Base-by-base conservation (phyloP, 2,888 invertebrate genomes). In the Pyrgus malvae region DNA sequence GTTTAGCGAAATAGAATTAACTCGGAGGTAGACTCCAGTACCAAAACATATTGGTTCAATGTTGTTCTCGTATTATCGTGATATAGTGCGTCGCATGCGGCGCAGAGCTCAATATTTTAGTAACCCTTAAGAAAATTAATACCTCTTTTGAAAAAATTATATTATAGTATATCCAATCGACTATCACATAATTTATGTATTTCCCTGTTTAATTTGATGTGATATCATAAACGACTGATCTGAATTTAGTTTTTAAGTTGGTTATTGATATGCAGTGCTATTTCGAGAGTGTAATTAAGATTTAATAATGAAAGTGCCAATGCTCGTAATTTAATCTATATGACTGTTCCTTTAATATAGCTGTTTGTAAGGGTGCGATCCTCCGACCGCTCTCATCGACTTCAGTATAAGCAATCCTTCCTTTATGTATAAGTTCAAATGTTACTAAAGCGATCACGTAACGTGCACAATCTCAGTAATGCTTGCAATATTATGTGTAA, bases 151-250 rank as follows among this genome's bases (percentile, higher is more conserved):
- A 88, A 90, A 89, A 85, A 84, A 84, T 79, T 78, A 83, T 83
- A 81, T 83, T 12, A 83, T 83, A 84, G 75, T 84, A 85, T 87
- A 87, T 82, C 82, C 84, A 85, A 86, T 83, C 83, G 78, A 85
- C 83, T 76, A 88, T 88, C 89, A 87, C 88, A 82, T 87, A 21
- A 29, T 33, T 16, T 48, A 89, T 89, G 82, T 91, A 90, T 89
- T 87, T 85, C 84, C 89, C 90, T 85, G 83, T 89, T 90, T 91
- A 89, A 91, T 91, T 91, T 90, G 90, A 91, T 91, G 91, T 91
- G 91, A 91, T 91, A 91, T 90, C 91, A 90, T 90, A 90, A 91
- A 91, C 88, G 91, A 91, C 91, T 91, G 91, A 91, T 91, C 91
- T 91, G 91, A 90, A 90, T 89, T 91, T 90, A 90, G 91, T 91